These are phyloP conservation scores for Amphiprion clarkii DNA, from an alignment of 2,797 vertebrate genomes.

Conservation along the genomic window DNA sequence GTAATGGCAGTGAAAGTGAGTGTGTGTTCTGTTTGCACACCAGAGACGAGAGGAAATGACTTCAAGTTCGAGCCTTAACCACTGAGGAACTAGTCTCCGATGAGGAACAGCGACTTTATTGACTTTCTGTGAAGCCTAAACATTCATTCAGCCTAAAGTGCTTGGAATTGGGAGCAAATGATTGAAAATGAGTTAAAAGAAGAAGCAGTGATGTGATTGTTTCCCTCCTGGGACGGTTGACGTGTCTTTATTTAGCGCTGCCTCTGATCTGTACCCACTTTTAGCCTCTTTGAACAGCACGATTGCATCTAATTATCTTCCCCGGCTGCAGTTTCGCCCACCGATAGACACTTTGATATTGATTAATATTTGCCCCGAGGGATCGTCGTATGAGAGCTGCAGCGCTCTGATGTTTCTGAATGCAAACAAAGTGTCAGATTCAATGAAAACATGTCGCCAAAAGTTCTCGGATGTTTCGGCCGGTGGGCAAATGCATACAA, in stretches of 20 bases:
- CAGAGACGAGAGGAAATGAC: constrained; percentile 34
- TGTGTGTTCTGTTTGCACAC: not conserved
- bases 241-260: constrained; percentile 23
- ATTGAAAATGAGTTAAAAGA: not conserved
- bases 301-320: not conserved
- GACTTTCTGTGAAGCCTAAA: constrained; percentile 7
- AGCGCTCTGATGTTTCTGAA: not conserved
- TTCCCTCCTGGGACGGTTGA: constrained; percentile 4
- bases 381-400: not conserved
- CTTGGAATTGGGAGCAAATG: not conserved
- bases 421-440: not conserved
- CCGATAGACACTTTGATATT: constrained; percentile 29
- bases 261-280: constrained; percentile 30
- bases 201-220: not conserved
- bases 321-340: not conserved
- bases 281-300: constrained; percentile 31
- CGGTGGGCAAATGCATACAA: too few species aligned
- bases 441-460: too few species aligned
- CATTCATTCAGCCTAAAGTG: not conserved
- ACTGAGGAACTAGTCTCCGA: constrained; percentile 34
- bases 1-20: not conserved
- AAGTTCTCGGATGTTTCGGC: too few species aligned
- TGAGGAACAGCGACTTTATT: constrained; percentile 39
- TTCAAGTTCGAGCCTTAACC: not conserved
- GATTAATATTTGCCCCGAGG: constrained; percentile 26